A percentile compares a stretch with the other conserved stretches of the same genome.
Evolutionary conservation across 2,113 vertebrate species (phyloP).

Genomic region (Callocephalon fimbriatum): DNA sequence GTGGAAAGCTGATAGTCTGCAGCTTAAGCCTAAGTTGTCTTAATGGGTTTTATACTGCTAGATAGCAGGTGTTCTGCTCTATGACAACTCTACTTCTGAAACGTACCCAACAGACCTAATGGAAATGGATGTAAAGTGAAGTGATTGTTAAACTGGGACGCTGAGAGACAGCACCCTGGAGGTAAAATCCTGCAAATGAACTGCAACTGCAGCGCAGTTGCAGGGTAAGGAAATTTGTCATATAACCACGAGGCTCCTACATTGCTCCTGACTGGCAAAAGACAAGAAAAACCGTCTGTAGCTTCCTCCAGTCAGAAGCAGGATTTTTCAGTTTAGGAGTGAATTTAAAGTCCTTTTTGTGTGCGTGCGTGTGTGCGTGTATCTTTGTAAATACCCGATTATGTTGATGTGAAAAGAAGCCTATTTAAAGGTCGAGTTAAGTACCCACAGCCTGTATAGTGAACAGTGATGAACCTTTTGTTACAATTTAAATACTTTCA

Average conservation of each 20-base stretch:
- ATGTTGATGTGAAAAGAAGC: neutral
- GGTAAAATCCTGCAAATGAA: constrained; percentile 65
- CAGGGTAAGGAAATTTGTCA: constrained; percentile 55
- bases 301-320: neutral
- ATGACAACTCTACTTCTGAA: constrained; percentile 60
- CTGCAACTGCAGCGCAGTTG: constrained; percentile 44
- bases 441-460: neutral
- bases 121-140: constrained; percentile 54
- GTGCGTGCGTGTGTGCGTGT: neutral
- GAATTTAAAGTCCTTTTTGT: neutral
- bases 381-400: neutral
- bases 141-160: constrained; percentile 39
- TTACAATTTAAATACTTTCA: neutral
- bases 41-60: constrained; percentile 57
- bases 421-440: neutral
- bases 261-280: constrained; percentile 59
- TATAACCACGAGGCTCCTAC: constrained; percentile 29
- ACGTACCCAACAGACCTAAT: constrained; percentile 28
- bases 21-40: constrained; percentile 29
- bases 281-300: constrained; percentile 23
- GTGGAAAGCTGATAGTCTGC: constrained; percentile 39
- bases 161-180: constrained; percentile 54
- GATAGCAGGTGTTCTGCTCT: constrained; percentile 51
- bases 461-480: neutral
- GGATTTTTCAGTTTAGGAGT: neutral